phyloP scores from a whole-genome alignment of 1,140 invertebrate species.

The Papilio aristodemus region DNA sequence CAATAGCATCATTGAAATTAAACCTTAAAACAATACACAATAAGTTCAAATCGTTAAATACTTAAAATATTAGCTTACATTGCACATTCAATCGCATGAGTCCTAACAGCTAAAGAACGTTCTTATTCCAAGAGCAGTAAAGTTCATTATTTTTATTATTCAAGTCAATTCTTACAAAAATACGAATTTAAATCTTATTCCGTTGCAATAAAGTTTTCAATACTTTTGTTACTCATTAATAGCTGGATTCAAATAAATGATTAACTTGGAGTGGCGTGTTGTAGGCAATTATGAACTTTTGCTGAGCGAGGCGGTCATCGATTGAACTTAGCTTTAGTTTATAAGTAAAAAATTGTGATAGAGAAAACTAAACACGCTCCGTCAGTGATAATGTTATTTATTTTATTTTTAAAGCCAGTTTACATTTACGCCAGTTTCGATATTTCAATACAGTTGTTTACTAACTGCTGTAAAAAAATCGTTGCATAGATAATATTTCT shows the following conservation, averaged over 20 bases:
- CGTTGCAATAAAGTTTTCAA: constrained; percentile 14
- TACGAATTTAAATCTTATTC: constrained; percentile 15
- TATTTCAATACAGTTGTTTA: no score
- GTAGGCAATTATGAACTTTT: constrained; percentile 28
- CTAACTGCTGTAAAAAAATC: no score
- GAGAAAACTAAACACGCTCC: no score
- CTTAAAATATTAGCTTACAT: constrained; percentile 22
- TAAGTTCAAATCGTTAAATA: constrained; percentile 42
- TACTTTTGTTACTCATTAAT: not conserved
- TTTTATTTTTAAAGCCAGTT: no score
- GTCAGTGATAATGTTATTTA: no score
- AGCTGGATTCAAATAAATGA: constrained; percentile 15
- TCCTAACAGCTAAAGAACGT: not conserved
- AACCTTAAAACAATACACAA: constrained; percentile 39
- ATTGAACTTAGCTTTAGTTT: constrained; percentile 13
- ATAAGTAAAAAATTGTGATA: not conserved
- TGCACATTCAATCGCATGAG: constrained; percentile 22
- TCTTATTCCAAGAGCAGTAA: constrained; percentile 9
- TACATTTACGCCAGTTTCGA: no score
- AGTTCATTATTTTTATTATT: not conserved
- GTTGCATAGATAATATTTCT: no score
- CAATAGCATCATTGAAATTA: constrained; percentile 39
- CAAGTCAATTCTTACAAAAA: not conserved
- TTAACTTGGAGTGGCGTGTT: constrained; percentile 24
- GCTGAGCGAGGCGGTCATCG: constrained; percentile 8